Percentiles rank a stretch among this genome's conserved stretches.
phyloP scores from a whole-genome alignment of 2,113 vertebrate genomes.

The Salvelinus namaycush region DNA sequence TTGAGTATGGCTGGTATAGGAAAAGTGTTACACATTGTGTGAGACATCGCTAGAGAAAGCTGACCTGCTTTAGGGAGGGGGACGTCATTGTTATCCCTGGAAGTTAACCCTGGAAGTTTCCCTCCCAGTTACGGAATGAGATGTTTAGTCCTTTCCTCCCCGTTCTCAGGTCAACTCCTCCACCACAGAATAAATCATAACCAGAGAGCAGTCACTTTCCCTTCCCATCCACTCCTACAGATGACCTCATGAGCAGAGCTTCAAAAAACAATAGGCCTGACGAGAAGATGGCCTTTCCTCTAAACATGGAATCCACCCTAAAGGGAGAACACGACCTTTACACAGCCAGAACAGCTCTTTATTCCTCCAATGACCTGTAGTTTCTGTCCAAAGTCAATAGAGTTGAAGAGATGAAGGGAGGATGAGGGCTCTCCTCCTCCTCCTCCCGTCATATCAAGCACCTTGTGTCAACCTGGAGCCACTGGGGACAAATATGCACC shows the following conservation, averaged over 20 bases:
- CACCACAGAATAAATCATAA: conserved; percentile 8
- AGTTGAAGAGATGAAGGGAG: conserved; percentile 24
- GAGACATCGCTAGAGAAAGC: not conserved
- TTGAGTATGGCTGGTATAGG: no score
- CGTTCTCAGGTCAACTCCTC: not conserved
- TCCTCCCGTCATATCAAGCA: conserved; percentile 30
- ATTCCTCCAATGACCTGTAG: conserved; percentile 20
- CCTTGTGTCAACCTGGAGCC: conserved; percentile 33
- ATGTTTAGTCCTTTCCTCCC: not conserved
- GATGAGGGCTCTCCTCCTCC: conserved; percentile 4
- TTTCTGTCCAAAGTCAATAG: conserved; percentile 4
- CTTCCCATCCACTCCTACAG: conserved; percentile 13
- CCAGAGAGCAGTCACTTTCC: conserved; percentile 1
- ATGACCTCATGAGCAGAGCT: conserved; percentile 53
- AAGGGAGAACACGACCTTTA: not conserved
- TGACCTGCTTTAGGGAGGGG: not conserved
- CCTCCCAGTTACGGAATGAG: not conserved
- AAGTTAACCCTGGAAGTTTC: not conserved
- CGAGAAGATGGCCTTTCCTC: conserved; percentile 63
- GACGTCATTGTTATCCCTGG: not conserved
- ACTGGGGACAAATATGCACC: conserved; percentile 36
- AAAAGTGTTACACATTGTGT: not conserved
- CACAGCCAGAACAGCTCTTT: not conserved
- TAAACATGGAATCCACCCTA: conserved; percentile 49
- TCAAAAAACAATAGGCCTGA: conserved; percentile 52